Base-by-base conservation (phyloP, 2,113 vertebrate species). In the Corythoichthys haematopterus region DNA sequence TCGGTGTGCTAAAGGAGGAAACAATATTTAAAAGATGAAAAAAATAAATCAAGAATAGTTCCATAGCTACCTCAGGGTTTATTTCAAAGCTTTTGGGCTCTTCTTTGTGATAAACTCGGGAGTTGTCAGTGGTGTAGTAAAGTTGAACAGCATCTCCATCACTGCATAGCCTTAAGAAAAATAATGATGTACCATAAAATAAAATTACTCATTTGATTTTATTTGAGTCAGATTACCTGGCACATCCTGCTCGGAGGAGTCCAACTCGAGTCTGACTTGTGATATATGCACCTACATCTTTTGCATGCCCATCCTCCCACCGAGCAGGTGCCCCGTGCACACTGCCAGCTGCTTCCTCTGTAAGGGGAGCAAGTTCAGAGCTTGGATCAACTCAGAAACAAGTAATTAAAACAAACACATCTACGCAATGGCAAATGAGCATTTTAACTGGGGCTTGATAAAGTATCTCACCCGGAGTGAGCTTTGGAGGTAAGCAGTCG, bases 71-170 rank as follows among this genome's bases (percentile, higher is more conserved):
- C 90, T 97, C 94, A 0, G 91, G 74, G 68, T 93, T 88, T 57
- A 99, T 89, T 90, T 96, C 94, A 59, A 96, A 87, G 80, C 87
- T 94, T 88, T 95, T 96, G 75, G 85, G 91, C 68, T 94, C 94
- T 78, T 94, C 96, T 87, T 95, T 92, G 87, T 98, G 97, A 85
- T 98, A 99, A 55, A 95, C 92, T 79, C 97, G 93, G 37, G 95
- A 95, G 85, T 99, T 99, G 77, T 96, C 94, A 11, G 92, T 92
- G 0, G 93, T 94, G 80, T 98, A 93, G 85, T 93, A 95, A 35
- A 99, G 89, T 77, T 92, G 82, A 62, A 96, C 86, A 1, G 79
- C 78, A 4, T 91, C 93, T 71, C 94, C 94, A 65, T 98, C 94
- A 6, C 94, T 95, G 87, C 95, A 95, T 71, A 99, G 79, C 66